These are phyloP conservation scores for Microtus ochrogaster DNA, from an alignment of 2,113 vertebrate genomes.

Conservation along the genomic window DNA sequence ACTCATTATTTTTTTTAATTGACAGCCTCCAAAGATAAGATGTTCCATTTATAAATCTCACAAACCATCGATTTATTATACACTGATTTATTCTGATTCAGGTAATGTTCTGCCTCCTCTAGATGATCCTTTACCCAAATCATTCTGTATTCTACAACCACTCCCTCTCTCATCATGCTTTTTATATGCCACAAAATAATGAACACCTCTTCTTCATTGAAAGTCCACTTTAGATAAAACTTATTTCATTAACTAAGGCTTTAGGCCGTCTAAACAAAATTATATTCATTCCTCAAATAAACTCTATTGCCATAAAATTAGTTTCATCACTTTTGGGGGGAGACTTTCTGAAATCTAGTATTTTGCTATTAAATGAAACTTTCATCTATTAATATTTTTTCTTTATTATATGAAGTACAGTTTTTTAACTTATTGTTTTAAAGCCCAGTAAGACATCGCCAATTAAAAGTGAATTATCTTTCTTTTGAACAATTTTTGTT, in stretches of 20 bases:
- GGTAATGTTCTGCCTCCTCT: neutral
- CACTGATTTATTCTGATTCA: neutral
- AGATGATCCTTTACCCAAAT: neutral
- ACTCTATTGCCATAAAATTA: neutral
- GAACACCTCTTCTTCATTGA: neutral
- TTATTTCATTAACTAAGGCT: neutral
- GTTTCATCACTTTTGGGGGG: neutral
- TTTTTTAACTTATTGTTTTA: neutral
- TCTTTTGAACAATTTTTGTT: neutral
- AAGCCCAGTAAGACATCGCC: neutral
- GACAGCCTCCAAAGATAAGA: too few relatives aligned
- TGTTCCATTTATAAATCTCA: neutral
- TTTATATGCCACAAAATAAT: neutral
- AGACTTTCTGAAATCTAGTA: neutral
- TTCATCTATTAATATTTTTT: neutral
- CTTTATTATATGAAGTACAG: neutral
- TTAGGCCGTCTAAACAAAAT: neutral
- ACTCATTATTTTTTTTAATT: neutral
- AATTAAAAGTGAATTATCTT: neutral
- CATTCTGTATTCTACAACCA: neutral
- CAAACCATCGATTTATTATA: neutral
- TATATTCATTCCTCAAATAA: neutral
- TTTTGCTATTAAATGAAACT: neutral
- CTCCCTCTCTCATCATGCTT: neutral
- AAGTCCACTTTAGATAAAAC: neutral